phyloP scores from a whole-genome alignment of 2,888 invertebrate genomes.

The Biston betularia region DNA sequence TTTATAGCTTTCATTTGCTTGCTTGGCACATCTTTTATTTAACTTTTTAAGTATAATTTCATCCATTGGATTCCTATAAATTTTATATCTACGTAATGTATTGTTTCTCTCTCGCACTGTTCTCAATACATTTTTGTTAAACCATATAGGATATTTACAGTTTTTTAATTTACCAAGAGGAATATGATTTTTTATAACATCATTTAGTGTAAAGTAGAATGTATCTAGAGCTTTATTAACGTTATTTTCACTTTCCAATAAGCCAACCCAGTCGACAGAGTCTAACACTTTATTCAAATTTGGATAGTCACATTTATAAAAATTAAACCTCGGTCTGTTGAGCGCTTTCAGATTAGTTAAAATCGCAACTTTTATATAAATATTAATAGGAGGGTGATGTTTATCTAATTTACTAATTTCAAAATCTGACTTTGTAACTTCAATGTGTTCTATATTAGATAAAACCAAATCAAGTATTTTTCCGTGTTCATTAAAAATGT shows the following conservation, averaged over 20 bases:
- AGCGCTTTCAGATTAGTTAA: not conserved
- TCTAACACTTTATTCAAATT: not conserved
- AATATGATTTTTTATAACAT: not conserved
- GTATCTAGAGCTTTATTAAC: not conserved
- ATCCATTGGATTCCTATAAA: not conserved
- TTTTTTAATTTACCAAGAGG: not conserved
- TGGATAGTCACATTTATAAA: not conserved
- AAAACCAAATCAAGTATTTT: not conserved
- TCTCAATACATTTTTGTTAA: not conserved
- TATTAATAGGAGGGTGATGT: not conserved
- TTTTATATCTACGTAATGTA: not conserved
- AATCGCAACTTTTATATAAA: not conserved
- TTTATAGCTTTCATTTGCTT: not conserved
- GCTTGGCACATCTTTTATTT: not conserved
- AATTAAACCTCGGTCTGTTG: not conserved
- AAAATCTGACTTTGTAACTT: not conserved
- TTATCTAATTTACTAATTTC: not conserved
- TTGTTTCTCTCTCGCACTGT: not conserved
- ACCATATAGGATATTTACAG: not conserved
- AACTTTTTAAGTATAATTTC: not conserved
- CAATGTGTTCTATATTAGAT: not conserved
- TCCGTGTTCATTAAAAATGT: not conserved
- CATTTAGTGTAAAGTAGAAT: not conserved
- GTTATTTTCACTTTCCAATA: not conserved
- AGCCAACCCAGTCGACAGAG: not conserved